Evolutionary conservation across 2,888 invertebrate species (phyloP), one percentile per base, ranked within the genome.

Genomic region (Neoaliturus tenellus): DNA sequence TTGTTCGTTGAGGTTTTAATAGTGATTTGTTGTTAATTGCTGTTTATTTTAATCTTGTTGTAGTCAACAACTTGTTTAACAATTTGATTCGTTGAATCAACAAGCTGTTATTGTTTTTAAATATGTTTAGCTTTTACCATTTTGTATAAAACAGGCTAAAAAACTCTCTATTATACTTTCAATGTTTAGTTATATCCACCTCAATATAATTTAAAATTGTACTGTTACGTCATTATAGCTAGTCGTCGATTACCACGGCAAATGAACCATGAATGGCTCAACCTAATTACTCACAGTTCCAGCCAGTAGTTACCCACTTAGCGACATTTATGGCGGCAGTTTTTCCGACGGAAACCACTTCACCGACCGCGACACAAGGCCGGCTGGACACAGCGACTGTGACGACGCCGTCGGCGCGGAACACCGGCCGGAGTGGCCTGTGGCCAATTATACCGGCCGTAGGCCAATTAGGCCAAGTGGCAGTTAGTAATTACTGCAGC

Each of bases 381-480:
- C 51, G 10, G 5, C 5, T 14, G 48, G 51, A 51, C 51, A 14
- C 44, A 44, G 51, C 51, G 51, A 51, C 20, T 51, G 23, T 44
- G 44, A 44, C 44, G 2, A 14, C n/a, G 17, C 44, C 44, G 55
- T 1, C 62, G 28, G 62, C 31, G 62, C 31, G 62, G 28, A 62
- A 25, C 25, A 31, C 62, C 12, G 25, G 62, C 1, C 25, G 20
- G 14, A 20, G 23, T 23, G 55, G 25, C 28, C 62, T 28, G 31
- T 12, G 62, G 62, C 62, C 62, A 62, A 62, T 25, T 28, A 31
- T 28, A 8, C 62, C 31, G 62, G 62, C 62, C 62, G 3, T 28
- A 62, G 62, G 62, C 62, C 62, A 62, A 62, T 62, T 62, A 62
- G 62, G 62, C 62, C 62, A 62, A 62, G 62, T 62, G 62, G 62